A percentile compares a stretch with the other conserved stretches of the same genome.
phyloP scores from a whole-genome alignment of 2,797 vertebrate genomes.

The Hydrophis major region DNA sequence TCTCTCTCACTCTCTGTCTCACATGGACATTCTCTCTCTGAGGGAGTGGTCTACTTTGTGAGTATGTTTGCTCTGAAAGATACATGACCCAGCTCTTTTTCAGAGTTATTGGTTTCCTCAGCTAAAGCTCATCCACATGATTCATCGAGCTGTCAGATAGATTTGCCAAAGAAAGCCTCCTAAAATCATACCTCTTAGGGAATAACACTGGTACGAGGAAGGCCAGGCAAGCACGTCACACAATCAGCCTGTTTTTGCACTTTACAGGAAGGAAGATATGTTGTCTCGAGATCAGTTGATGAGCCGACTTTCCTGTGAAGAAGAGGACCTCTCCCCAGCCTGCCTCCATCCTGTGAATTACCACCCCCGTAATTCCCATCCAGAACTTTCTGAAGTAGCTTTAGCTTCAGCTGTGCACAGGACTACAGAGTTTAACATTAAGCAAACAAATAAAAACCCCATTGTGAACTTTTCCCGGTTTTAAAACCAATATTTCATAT shows the following conservation, averaged over 20 bases:
- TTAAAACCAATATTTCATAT: conserved; percentile 64
- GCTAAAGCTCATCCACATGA: conserved; percentile 40
- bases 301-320: conserved; percentile 73
- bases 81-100: conserved; percentile 40
- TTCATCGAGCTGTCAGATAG: conserved; percentile 36
- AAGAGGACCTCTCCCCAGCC: conserved; percentile 50
- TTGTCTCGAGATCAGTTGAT: conserved; percentile 72
- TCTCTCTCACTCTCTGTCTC: neutral
- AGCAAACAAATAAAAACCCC: conserved; percentile 71
- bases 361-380: conserved; percentile 77
- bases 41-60: conserved; percentile 34
- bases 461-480: conserved; percentile 54
- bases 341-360: conserved; percentile 57
- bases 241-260: conserved; percentile 63
- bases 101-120: conserved; percentile 50
- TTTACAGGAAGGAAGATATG: conserved; percentile 74
- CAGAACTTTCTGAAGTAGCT: conserved; percentile 43
- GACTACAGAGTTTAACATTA: conserved; percentile 63
- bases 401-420: conserved; percentile 58
- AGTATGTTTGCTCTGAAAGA: conserved; percentile 46
- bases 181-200: conserved; percentile 22
- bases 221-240: conserved; percentile 53
- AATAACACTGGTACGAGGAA: conserved; percentile 40
- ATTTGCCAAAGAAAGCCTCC: conserved; percentile 57
- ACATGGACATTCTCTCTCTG: neutral